Percentiles rank a stretch among this genome's conserved stretches.
These are phyloP conservation scores for Circaetus gallicus DNA, from an alignment of 2,113 vertebrate genomes.

Conservation along the genomic window DNA sequence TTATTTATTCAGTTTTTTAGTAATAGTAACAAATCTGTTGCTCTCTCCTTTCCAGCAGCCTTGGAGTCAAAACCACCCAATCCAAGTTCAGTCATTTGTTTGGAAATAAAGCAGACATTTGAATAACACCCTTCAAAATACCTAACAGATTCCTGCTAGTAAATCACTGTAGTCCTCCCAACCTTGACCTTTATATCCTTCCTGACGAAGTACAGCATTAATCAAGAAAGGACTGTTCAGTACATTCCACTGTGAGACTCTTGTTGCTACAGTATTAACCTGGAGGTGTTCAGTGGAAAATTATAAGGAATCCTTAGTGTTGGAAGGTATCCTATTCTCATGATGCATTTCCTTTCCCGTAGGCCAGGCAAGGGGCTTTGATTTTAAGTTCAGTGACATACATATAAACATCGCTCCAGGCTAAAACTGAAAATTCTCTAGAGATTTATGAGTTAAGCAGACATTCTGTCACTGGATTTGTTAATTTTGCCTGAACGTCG, in stretches of 20 bases:
- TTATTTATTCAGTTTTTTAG: neutral
- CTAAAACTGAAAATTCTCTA: slow-evolving; percentile 59
- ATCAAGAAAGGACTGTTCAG: slow-evolving; percentile 35
- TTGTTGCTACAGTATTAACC: slow-evolving; percentile 56
- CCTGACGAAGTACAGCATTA: slow-evolving; percentile 31
- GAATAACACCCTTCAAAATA: slow-evolving; percentile 55
- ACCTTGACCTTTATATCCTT: slow-evolving; percentile 62
- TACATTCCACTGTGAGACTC: slow-evolving; percentile 40
- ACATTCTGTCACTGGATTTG: slow-evolving; percentile 55
- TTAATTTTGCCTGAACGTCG: neutral
- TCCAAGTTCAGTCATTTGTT: slow-evolving; percentile 25
- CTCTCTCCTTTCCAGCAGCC: neutral
- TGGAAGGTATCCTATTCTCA: slow-evolving; percentile 55
- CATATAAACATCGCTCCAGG: slow-evolving; percentile 45
- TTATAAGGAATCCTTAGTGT: slow-evolving; percentile 31
- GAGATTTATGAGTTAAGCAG: slow-evolving; percentile 67
- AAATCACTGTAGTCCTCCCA: slow-evolving; percentile 54
- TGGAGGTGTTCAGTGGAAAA: slow-evolving; percentile 52
- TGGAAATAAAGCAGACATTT: slow-evolving; percentile 51
- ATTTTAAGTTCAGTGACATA: slow-evolving; percentile 55
- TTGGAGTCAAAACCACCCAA: slow-evolving; percentile 38
- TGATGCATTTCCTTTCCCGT: slow-evolving; percentile 47
- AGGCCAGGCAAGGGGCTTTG: slow-evolving; percentile 46
- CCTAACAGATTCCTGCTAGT: slow-evolving; percentile 34
- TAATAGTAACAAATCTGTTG: neutral